Conservation (phyloP, 2,797 vertebrate species). For the Aratinga solstitialis region DNA sequence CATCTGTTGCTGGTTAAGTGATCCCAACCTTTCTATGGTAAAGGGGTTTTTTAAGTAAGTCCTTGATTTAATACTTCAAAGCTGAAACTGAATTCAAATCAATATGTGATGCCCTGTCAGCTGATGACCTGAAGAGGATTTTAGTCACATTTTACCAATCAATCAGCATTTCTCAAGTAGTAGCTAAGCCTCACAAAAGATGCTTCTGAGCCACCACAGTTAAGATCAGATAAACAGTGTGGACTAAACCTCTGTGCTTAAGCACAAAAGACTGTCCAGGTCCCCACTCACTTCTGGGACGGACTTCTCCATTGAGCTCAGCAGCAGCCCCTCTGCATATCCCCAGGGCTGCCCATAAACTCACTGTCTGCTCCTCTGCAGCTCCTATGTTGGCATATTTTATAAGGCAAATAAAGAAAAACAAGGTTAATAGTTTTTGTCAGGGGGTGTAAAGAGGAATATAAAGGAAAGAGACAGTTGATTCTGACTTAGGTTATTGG, state of each 20-base stretch:
- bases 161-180: not conserved
- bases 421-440: not conserved
- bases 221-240: not conserved
- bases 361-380: not conserved
- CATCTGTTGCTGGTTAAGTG: not conserved
- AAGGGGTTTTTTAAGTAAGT: not conserved
- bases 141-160: not conserved
- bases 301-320: not conserved
- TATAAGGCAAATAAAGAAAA: not conserved
- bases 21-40: not conserved
- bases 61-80: not conserved
- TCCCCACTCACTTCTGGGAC: not conserved
- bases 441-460: not conserved
- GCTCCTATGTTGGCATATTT: not conserved
- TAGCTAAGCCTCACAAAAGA: not conserved
- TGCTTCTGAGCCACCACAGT: not conserved
- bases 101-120: not conserved
- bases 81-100: not conserved
- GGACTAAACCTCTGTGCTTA: not conserved
- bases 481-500: not conserved
- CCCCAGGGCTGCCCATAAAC: not conserved
- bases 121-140: not conserved
- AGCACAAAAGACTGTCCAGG: not conserved
- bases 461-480: not conserved
- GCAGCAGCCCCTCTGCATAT: not conserved